Conservation (phyloP, 2,797 vertebrate species). For the Chelidonichthys spinosus region DNA sequence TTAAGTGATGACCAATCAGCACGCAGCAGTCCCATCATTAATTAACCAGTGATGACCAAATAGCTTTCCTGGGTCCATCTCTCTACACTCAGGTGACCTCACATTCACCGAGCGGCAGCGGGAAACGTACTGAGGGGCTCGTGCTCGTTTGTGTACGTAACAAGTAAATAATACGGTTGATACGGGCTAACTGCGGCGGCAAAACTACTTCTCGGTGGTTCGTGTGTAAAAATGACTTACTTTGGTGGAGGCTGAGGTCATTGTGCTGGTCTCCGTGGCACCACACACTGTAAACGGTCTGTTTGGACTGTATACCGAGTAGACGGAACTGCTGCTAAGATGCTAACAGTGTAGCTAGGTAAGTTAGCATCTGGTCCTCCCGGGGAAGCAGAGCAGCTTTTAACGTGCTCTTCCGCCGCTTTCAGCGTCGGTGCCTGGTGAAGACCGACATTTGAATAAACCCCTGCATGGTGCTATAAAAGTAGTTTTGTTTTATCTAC, state of each 20-base stretch:
- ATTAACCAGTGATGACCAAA: background rate
- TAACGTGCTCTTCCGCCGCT: background rate
- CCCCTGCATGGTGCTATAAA: background rate
- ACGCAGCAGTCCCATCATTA: too few relatives aligned
- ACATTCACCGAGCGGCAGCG: background rate
- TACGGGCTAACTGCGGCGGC: background rate
- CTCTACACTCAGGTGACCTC: background rate
- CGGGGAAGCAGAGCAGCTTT: background rate
- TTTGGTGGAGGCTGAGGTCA: conserved; percentile 86
- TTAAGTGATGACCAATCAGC: background rate
- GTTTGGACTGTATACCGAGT: background rate
- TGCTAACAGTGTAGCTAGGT: conserved; percentile 49
- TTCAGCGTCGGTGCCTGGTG: background rate
- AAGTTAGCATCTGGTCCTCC: conserved; percentile 13
- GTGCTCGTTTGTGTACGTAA: background rate
- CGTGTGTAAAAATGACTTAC: conserved; percentile 57
- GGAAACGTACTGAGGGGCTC: background rate
- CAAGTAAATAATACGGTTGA: background rate
- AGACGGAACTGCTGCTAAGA: conserved; percentile 6
- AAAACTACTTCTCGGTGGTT: background rate
- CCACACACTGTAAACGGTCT: background rate
- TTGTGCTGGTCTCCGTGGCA: conserved; percentile 41
- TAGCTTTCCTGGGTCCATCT: background rate
- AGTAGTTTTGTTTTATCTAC: background rate
- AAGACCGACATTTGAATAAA: background rate